Conservation (phyloP, 2,113 vertebrate genomes). For the Laticauda colubrina region DNA sequence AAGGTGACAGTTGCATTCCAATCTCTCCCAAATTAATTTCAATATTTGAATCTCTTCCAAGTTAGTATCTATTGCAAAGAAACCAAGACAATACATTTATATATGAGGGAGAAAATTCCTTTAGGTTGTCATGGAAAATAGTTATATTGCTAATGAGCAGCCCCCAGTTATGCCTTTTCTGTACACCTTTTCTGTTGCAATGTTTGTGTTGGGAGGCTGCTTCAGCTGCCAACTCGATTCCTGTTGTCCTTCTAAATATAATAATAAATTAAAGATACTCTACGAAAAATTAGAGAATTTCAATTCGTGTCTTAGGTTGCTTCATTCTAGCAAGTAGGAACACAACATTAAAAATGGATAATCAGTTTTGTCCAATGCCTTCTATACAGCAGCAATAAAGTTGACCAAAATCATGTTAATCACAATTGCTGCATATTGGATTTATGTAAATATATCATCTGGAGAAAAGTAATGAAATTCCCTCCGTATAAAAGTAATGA, state of each 20-base stretch:
- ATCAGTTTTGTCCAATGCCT: conserved; percentile 1
- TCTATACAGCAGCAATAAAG: background rate
- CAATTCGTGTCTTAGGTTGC: conserved; percentile 7
- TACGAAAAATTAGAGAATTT: conserved; percentile 9
- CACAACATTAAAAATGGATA: background rate
- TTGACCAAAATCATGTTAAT: conserved; percentile 9
- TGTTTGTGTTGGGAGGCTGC: background rate
- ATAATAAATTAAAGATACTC: background rate
- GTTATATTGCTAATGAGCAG: background rate
- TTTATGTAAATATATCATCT: background rate
- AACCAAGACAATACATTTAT: background rate
- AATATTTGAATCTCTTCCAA: background rate
- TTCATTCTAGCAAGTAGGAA: conserved; percentile 5
- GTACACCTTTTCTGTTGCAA: background rate
- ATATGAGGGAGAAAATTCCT: background rate
- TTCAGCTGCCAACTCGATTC: background rate
- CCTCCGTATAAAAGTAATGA: background rate
- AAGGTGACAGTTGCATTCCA: background rate
- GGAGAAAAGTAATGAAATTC: background rate
- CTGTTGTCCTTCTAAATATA: background rate
- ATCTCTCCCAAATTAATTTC: background rate
- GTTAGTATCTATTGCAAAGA: background rate
- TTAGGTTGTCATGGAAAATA: background rate
- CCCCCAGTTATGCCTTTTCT: background rate
- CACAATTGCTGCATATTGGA: background rate